Evolutionary conservation across 1,140 invertebrate species (phyloP).

Genomic region (Sinella curviseta): DNA sequence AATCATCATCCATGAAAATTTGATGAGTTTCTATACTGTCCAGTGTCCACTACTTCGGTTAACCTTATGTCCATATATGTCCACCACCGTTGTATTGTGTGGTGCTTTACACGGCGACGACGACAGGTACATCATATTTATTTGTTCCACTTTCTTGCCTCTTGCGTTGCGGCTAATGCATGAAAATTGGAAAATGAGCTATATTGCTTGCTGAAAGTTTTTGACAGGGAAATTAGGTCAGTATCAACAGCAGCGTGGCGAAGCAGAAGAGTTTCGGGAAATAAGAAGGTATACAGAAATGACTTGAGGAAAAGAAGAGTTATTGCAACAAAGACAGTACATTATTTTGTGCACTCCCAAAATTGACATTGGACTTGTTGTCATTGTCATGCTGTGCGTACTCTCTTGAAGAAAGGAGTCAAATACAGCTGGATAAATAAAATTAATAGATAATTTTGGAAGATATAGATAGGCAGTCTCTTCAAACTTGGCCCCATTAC

Average conservation of each 20-base stretch:
- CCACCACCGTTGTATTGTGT: no score
- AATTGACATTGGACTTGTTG: neutral
- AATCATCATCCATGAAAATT: no score
- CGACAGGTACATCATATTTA: no score
- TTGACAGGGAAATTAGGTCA: constrained; percentile 25
- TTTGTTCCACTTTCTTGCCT: neutral
- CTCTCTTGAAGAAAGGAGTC: neutral
- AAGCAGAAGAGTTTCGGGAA: no score
- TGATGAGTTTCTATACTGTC: no score
- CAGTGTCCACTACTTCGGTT: no score
- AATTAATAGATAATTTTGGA: no score
- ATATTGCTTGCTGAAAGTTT: neutral
- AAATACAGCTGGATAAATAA: neutral
- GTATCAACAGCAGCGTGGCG: constrained; percentile 27
- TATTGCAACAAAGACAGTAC: neutral
- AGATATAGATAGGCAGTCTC: neutral
- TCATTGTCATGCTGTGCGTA: neutral
- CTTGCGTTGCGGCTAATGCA: neutral
- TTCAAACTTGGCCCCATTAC: constrained; percentile 38
- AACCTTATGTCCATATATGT: no score
- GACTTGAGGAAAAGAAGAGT: no score
- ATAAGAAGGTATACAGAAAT: neutral
- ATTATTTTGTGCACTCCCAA: neutral
- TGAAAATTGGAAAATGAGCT: neutral
- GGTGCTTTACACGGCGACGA: no score